phyloP scores from a whole-genome alignment of 2,113 vertebrate genomes.

The Butorides virescens region DNA sequence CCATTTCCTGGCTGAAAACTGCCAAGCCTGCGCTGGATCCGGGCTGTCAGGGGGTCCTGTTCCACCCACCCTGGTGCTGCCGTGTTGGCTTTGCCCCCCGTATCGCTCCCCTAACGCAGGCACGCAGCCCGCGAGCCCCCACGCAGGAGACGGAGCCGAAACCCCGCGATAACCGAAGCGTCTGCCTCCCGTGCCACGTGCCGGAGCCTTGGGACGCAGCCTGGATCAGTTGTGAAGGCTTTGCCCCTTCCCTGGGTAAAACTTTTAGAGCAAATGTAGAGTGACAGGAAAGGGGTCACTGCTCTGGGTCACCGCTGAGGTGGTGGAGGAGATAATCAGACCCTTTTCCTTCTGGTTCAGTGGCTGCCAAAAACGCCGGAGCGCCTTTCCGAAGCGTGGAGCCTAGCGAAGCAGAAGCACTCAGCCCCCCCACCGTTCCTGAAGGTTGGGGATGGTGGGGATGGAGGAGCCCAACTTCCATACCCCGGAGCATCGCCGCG shows the following conservation, averaged over 20 bases:
- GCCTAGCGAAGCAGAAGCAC: not conserved
- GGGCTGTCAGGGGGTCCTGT: not conserved
- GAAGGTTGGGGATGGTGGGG: too few species aligned
- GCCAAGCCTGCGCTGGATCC: not conserved
- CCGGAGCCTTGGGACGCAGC: not conserved
- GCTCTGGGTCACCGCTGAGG: constrained; percentile 36
- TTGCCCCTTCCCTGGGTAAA: constrained; percentile 22
- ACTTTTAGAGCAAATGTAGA: constrained; percentile 46
- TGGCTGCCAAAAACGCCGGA: not conserved
- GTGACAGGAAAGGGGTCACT: constrained; percentile 54
- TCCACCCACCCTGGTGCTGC: not conserved
- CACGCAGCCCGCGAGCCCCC: not conserved
- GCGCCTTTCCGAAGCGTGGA: not conserved
- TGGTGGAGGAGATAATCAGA: constrained; percentile 62
- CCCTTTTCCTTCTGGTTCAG: constrained; percentile 56
- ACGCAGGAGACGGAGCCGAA: not conserved
- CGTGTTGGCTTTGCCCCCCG: fast-evolving
- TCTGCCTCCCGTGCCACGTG: not conserved
- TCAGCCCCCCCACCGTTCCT: fast-evolving
- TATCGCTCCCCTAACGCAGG: not conserved
- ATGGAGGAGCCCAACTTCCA: not conserved
- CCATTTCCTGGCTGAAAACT: not conserved
- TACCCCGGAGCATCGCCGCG: fast-evolving
- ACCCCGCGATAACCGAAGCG: fast-evolving
- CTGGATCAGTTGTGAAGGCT: not conserved